Base-by-base conservation (phyloP, 2,797 vertebrate species). In the Liparis tanakae region DNA sequence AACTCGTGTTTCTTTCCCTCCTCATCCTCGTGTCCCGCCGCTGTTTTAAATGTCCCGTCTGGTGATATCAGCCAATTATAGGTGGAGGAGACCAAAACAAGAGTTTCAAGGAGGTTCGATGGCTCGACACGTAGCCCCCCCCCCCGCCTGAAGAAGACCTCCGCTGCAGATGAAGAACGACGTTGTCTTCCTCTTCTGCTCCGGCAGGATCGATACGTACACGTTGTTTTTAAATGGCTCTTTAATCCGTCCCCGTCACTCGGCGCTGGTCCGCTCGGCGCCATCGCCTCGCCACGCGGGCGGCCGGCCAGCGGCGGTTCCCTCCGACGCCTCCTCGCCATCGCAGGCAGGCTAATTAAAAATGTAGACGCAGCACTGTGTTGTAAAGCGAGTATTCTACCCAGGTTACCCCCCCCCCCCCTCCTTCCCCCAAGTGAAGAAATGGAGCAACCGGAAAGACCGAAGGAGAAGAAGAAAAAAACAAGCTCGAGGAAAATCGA, bases 331-430 rank as follows among this genome's bases (percentile, higher is more conserved):
- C 64, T 82, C 67, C 73, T 85, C 70, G 57, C 65, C 81, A 79
- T 74, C 79, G 62, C 51, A 66, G 70, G 71, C 82, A 74, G 72
- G 89, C 87, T 85, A 91, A 94, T 94, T 93, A 92, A 90, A 90
- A 88, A 90, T 89, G 57, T 89, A 87, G 87, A 84, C 85, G 83
- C 85, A 88, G 81, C 82, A 82, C 67, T 72, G 73, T 55, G 72
- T 91, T 85, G 88, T 89, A 80, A 91, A 90, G 85, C 87, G 84
- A 91, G 90, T 84, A 89, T 87, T 88, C 70, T 85, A 67, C 77
- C 63, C 59, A 74, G 80, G 85, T 85, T 91, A 86, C 68, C 63
- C 73, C 70, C 76, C 70, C 66, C 66, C 87, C 70, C 65, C 74
- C 70, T 77, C 70, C 66, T 64, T 75, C 65, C 66, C 78, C 69